These are phyloP conservation scores for Phymastichus coffea DNA, from an alignment of 1,140 invertebrate species.

Conservation along the genomic window DNA sequence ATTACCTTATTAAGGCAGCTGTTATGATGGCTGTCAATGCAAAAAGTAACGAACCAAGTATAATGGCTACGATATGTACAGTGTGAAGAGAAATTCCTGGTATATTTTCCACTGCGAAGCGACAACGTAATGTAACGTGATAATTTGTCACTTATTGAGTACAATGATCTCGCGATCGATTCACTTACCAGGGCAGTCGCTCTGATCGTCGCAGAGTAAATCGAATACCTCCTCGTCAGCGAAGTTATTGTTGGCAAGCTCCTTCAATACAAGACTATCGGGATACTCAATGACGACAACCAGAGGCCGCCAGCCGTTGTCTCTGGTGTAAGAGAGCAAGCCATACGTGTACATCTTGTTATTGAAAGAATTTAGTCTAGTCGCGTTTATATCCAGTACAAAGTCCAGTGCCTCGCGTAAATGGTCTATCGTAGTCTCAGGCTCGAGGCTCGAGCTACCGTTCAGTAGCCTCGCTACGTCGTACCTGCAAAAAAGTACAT, in stretches of 20 bases:
- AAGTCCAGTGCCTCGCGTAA: slow-evolving; percentile 49
- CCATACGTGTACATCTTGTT: slow-evolving; percentile 53
- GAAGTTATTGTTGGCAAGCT: slow-evolving; percentile 40
- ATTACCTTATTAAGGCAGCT: slow-evolving; percentile 44
- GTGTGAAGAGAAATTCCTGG: slow-evolving; percentile 41
- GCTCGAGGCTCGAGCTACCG: slow-evolving; percentile 40
- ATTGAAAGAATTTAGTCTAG: slow-evolving; percentile 39
- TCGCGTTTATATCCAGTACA: slow-evolving; percentile 29
- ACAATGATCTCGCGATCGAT: too few relatives aligned
- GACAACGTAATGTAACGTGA: too few relatives aligned
- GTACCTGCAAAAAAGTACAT: slow-evolving; percentile 37
- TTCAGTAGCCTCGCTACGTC: slow-evolving; percentile 46
- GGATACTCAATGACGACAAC: slow-evolving; percentile 41
- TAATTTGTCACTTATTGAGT: too few relatives aligned
- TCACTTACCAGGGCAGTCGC: slow-evolving; percentile 40
- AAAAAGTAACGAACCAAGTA: slow-evolving; percentile 47
- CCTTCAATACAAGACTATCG: slow-evolving; percentile 39
- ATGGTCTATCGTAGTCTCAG: slow-evolving; percentile 40
- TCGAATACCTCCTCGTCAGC: slow-evolving; percentile 41
- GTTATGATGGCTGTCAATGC: slow-evolving; percentile 41
- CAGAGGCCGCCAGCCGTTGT: slow-evolving; percentile 44
- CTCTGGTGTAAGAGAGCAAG: slow-evolving; percentile 38
- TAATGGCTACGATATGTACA: slow-evolving; percentile 49
- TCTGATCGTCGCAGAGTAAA: slow-evolving; percentile 41
- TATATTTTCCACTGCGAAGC: slow-evolving; percentile 34